Percentiles rank a stretch among this genome's conserved stretches.
Evolutionary conservation across 2,113 vertebrate genomes (phyloP).

Genomic region (Rhabdornis inornatus): DNA sequence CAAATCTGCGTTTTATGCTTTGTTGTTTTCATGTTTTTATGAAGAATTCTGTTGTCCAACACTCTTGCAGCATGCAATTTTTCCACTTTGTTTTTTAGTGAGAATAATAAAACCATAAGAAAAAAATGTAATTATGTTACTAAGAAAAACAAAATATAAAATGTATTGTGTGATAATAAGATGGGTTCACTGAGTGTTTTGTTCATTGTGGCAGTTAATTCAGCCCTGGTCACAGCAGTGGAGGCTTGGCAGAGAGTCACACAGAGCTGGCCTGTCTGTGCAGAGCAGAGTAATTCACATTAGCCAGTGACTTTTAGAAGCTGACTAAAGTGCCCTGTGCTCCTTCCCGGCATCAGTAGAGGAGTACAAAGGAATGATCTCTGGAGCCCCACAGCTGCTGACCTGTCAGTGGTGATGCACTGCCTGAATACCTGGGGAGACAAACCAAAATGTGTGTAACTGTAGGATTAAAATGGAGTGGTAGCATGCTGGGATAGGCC

Average conservation of each 20-base stretch:
- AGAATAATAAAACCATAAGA: neutral
- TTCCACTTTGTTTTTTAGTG: neutral
- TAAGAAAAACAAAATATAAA: neutral
- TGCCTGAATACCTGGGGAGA: neutral
- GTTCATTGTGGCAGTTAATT: neutral
- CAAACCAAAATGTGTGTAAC: neutral
- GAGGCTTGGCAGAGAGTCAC: neutral
- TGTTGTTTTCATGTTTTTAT: neutral
- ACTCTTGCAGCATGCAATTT: neutral
- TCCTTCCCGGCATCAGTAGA: neutral
- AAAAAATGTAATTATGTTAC: neutral
- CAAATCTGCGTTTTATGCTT: neutral
- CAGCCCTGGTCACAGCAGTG: neutral
- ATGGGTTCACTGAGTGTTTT: neutral
- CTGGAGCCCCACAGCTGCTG: neutral
- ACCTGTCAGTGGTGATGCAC: neutral
- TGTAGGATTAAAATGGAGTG: neutral
- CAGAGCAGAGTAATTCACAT: neutral
- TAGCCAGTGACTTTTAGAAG: neutral
- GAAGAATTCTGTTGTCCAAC: neutral
- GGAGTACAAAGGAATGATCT: neutral
- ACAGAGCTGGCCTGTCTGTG: neutral
- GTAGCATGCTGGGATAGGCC: neutral
- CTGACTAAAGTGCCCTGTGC: neutral
- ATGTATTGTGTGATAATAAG: neutral